phyloP scores from a whole-genome alignment of 1,140 invertebrate species.

The Formica exsecta region DNA sequence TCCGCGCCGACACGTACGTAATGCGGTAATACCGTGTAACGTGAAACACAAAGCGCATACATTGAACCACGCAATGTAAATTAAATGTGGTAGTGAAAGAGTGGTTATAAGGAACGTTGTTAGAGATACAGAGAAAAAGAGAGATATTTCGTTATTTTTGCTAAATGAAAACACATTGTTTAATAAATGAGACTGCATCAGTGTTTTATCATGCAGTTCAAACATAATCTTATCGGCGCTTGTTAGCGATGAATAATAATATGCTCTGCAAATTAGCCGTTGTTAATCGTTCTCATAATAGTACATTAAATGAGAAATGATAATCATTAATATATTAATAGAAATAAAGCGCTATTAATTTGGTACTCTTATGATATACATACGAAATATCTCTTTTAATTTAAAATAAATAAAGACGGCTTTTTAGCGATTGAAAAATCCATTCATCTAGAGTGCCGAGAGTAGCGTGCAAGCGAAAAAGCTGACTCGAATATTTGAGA shows the following conservation, averaged over 20 bases:
- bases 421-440: slow-evolving; percentile 48
- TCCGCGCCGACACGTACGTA: slow-evolving; percentile 30
- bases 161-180: slow-evolving; percentile 33
- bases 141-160: slow-evolving; percentile 20
- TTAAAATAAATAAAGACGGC: neutral
- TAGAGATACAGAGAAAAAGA: neutral
- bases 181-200: slow-evolving; percentile 26
- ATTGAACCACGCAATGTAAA: slow-evolving; percentile 12
- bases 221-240: slow-evolving; percentile 34
- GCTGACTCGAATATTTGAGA: slow-evolving; percentile 23
- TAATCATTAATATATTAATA: slow-evolving; percentile 20
- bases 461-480: slow-evolving; percentile 18
- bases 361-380: neutral
- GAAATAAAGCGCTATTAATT: neutral
- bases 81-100: neutral
- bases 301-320: slow-evolving; percentile 7
- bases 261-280: neutral
- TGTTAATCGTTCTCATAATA: slow-evolving; percentile 38
- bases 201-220: neutral
- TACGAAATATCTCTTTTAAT: neutral
- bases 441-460: slow-evolving; percentile 37
- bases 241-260: slow-evolving; percentile 47
- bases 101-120: slow-evolving; percentile 38
- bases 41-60: slow-evolving; percentile 24
- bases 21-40: slow-evolving; percentile 36